These are phyloP conservation scores for Rhadinocentrus ornatus DNA, from an alignment of 2,797 vertebrate genomes.

Conservation along the genomic window DNA sequence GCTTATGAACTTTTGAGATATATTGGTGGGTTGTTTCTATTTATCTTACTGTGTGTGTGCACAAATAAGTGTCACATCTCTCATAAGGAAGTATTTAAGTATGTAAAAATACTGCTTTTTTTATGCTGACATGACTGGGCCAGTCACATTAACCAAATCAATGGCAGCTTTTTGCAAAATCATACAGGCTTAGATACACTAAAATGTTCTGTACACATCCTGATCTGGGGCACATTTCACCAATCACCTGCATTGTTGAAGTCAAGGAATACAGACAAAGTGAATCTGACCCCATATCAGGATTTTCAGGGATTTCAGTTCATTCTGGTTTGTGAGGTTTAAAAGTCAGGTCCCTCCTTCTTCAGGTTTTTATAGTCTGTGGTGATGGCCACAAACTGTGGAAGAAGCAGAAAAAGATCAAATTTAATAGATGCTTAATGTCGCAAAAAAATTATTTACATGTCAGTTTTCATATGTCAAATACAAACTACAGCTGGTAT, in stretches of 20 bases:
- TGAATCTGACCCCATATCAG: conserved; percentile 24
- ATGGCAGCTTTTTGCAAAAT: conserved; percentile 27
- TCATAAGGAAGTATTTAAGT: background rate
- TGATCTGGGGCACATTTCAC: conserved; percentile 15
- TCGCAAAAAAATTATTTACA: background rate
- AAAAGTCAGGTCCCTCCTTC: conserved; percentile 91
- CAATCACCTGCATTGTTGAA: background rate
- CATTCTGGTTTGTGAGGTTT: conserved; percentile 53
- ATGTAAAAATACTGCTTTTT: conserved; percentile 9
- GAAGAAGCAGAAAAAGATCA: conserved; percentile 24
- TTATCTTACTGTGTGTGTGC: background rate
- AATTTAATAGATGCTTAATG: background rate
- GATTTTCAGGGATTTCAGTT: background rate
- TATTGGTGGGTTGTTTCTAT: too few species aligned
- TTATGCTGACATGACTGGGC: background rate
- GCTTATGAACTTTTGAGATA: background rate
- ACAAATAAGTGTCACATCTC: background rate
- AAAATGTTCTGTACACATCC: background rate
- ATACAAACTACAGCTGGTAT: background rate
- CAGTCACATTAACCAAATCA: conserved; percentile 3
- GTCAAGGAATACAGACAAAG: background rate
- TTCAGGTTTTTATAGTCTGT: conserved; percentile 90
- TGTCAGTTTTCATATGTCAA: background rate
- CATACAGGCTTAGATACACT: conserved; percentile 24
- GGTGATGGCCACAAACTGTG: conserved; percentile 87